These are phyloP conservation scores for Caenorhabditis japonica DNA, from an alignment of 2,888 invertebrate species.

Conservation along the genomic window DNA sequence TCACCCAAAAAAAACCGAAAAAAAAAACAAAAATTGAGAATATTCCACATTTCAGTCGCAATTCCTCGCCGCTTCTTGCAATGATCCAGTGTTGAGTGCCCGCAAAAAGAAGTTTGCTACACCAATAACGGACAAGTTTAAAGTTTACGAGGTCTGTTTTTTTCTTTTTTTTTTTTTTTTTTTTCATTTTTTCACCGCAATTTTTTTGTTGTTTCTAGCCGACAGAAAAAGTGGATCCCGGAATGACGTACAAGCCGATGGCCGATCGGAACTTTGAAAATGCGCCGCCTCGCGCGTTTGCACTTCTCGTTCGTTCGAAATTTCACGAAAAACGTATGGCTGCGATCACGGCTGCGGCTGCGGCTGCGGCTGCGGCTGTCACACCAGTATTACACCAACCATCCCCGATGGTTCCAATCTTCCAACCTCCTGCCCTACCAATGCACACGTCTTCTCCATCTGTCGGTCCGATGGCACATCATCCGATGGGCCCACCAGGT, in stretches of 20 bases:
- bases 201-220: conserved; percentile 1
- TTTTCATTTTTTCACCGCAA: too few relatives aligned
- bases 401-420: conserved; percentile 10
- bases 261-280: conserved; percentile 10
- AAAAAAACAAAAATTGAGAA: too few relatives aligned
- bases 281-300: conserved; percentile 15
- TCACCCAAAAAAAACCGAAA: too few relatives aligned
- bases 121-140: conserved; percentile 9
- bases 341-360: neutral
- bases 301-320: neutral
- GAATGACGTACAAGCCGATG: conserved; percentile 14
- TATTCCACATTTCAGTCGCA: conserved; percentile 19
- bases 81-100: conserved; percentile 17
- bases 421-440: conserved; percentile 20
- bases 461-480: conserved; percentile 24
- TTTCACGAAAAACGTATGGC: conserved; percentile 7
- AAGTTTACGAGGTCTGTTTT: conserved; percentile 3
- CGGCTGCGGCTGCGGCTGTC: neutral
- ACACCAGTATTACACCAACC: neutral
- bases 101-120: conserved; percentile 18
- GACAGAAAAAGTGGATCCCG: neutral
- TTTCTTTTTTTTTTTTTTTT: neutral
- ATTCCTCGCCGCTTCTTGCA: conserved; percentile 16
- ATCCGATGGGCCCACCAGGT: conserved; percentile 17
- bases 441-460: conserved; percentile 20